phyloP scores from a whole-genome alignment of 2,888 invertebrate genomes.

The Myathropa florea region DNA sequence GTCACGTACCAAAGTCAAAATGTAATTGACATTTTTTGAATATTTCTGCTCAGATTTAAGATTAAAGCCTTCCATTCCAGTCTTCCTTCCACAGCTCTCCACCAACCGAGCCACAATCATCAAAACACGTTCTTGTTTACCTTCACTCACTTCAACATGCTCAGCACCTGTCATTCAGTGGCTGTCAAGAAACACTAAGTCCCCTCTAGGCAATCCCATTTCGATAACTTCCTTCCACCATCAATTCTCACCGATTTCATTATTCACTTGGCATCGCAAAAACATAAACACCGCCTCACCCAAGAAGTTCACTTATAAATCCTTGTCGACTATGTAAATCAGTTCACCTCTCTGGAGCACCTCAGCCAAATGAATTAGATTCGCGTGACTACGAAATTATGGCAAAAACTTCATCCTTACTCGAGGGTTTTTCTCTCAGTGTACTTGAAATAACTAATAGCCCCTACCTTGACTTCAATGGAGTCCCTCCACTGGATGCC shows the following conservation, averaged over 20 bases:
- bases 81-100: too few relatives aligned
- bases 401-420: conserved; percentile 33
- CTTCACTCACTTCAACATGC: too few relatives aligned
- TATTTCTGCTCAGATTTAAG: too few relatives aligned
- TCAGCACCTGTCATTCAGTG: too few relatives aligned
- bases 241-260: not conserved
- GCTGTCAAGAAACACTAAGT: too few relatives aligned
- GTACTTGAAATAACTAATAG: conserved; percentile 31
- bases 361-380: conserved; percentile 16
- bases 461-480: conserved; percentile 10
- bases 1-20: too few relatives aligned
- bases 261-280: not conserved
- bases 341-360: not conserved
- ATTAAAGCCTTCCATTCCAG: too few relatives aligned
- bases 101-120: too few relatives aligned
- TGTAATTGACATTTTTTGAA: too few relatives aligned
- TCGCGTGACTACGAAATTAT: conserved; percentile 31
- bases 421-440: conserved; percentile 32
- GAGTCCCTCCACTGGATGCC: conserved; percentile 30
- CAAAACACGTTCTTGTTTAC: too few relatives aligned
- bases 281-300: not conserved
- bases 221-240: too few relatives aligned
- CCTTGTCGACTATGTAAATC: not conserved
- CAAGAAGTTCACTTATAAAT: conserved; percentile 4
- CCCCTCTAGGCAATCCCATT: too few relatives aligned